phyloP scores from a whole-genome alignment of 2,113 vertebrate species.

The Notothenia rossii region DNA sequence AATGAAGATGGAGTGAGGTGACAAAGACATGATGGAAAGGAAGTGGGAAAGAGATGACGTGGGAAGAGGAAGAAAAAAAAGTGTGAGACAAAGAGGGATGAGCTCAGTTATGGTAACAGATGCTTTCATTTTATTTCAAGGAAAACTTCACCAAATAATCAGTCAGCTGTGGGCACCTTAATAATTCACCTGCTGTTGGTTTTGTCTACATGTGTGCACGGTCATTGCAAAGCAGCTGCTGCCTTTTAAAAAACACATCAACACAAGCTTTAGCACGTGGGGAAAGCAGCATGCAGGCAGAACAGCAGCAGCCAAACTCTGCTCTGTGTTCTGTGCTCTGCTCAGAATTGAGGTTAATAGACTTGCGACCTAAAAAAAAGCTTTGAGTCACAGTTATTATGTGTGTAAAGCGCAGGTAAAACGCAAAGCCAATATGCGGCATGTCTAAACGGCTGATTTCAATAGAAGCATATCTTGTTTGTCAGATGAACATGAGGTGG shows the following conservation, averaged over 20 bases:
- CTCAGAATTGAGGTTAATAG: too few species aligned
- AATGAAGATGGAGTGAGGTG: neutral
- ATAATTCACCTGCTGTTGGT: neutral
- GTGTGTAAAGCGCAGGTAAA: too few species aligned
- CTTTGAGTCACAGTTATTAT: too few species aligned
- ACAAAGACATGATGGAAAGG: neutral
- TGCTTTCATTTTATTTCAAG: conserved; percentile 19
- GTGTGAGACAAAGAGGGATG: neutral
- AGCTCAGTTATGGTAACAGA: neutral
- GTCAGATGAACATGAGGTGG: too few species aligned
- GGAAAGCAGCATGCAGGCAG: neutral
- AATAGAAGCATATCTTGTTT: too few species aligned
- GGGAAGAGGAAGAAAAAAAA: too few species aligned
- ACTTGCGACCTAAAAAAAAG: too few species aligned
- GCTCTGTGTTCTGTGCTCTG: too few species aligned
- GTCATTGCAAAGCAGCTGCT: neutral
- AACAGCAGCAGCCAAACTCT: neutral
- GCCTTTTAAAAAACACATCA: neutral
- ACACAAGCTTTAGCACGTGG: neutral
- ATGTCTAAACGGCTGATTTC: too few species aligned
- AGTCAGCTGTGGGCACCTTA: neutral
- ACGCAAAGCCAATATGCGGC: too few species aligned
- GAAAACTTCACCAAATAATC: conserved; percentile 17
- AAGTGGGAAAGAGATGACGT: too few species aligned
- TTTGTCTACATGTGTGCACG: neutral